Evolutionary conservation across 2,888 invertebrate genomes (phyloP).

Genomic region (Tetheella fluctuosa): DNA sequence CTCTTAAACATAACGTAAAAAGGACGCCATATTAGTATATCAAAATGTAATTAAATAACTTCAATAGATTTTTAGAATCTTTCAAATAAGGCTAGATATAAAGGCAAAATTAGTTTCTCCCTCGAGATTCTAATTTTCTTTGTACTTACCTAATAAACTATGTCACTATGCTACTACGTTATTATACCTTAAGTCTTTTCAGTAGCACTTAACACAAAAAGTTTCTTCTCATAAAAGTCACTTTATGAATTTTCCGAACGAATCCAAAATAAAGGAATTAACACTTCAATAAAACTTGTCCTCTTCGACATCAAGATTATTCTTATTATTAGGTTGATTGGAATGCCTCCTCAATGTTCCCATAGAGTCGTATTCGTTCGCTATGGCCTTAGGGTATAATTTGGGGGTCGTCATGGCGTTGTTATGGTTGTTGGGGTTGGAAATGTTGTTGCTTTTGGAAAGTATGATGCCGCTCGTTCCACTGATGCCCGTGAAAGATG

Average conservation of each 20-base stretch:
- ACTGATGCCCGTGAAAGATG: slow-evolving; percentile 86
- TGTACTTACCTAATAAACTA: background rate
- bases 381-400: slow-evolving; percentile 87
- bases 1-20: background rate
- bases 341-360: slow-evolving; percentile 91
- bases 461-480: slow-evolving; percentile 80
- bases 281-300: slow-evolving; percentile 85
- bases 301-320: slow-evolving; percentile 85
- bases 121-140: background rate
- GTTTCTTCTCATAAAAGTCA: background rate
- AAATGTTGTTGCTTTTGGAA: slow-evolving; percentile 83
- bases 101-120: background rate
- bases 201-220: background rate
- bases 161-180: too few species aligned
- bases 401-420: slow-evolving; percentile 85
- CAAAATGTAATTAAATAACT: background rate
- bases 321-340: slow-evolving; percentile 87
- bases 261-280: background rate
- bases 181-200: background rate
- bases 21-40: background rate
- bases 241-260: background rate
- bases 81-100: background rate
- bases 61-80: background rate
- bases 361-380: slow-evolving; percentile 90
- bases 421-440: slow-evolving; percentile 86